phyloP scores from a whole-genome alignment of 2,888 invertebrate species.

The Netelia fuscicornis region DNA sequence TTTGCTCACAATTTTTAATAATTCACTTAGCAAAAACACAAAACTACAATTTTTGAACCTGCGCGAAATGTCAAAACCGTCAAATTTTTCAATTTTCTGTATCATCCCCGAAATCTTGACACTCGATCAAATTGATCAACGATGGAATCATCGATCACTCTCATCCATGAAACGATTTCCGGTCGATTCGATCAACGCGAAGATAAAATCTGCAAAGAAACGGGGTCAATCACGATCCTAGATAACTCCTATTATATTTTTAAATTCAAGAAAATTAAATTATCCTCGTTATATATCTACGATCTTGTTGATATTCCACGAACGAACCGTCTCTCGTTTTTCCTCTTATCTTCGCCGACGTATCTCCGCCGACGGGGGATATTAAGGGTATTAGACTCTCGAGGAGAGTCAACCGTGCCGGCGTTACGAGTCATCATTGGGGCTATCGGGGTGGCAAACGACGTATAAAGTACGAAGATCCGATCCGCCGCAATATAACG shows the following conservation, averaged over 20 bases:
- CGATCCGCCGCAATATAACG: not conserved
- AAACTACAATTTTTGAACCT: too few species aligned
- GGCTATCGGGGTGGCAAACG: not conserved
- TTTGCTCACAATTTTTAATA: too few species aligned
- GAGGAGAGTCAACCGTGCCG: conserved; percentile 3
- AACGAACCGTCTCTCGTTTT: not conserved
- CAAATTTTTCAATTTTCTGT: too few species aligned
- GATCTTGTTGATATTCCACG: conserved; percentile 7
- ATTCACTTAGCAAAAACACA: too few species aligned
- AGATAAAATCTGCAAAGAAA: not conserved
- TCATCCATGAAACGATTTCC: not conserved
- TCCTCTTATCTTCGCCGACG: not conserved
- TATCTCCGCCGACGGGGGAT: not conserved
- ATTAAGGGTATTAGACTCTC: conserved; percentile 13
- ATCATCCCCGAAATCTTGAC: too few species aligned
- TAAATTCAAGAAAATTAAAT: not conserved
- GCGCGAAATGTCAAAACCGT: too few species aligned
- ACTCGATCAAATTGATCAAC: too few species aligned
- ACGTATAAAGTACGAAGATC: not conserved
- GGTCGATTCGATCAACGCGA: not conserved
- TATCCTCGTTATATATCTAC: not conserved
- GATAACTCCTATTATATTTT: not conserved
- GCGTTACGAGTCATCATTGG: conserved; percentile 4
- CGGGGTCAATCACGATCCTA: not conserved
- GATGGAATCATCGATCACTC: too few species aligned